Evolutionary conservation across 1,140 invertebrate species (phyloP).

Genomic region (Temnothorax longispinosus): DNA sequence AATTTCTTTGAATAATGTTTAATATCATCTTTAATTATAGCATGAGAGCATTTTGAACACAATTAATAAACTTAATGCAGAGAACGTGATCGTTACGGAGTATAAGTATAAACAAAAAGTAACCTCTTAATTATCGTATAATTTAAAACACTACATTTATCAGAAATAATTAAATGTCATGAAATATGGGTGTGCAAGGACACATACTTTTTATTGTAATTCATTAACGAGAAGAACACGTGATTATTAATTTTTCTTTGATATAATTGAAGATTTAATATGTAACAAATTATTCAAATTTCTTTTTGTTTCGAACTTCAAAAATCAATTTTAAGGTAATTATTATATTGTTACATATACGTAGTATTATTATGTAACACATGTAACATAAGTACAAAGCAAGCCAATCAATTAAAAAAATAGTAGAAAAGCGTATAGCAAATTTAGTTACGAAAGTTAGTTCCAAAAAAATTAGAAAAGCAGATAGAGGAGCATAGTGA

Average conservation of each 20-base stretch:
- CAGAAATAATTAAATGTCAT: neutral
- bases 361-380: neutral
- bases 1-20: slow-evolving; percentile 14
- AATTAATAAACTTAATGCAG: neutral
- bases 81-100: neutral
- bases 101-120: neutral
- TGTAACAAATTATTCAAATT: neutral
- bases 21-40: slow-evolving; percentile 43
- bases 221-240: neutral
- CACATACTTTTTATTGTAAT: neutral
- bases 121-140: neutral
- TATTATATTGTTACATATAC: neutral
- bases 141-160: neutral
- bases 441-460: neutral
- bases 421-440: too few relatives aligned
- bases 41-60: slow-evolving; percentile 23
- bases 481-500: neutral
- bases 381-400: neutral
- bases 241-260: neutral
- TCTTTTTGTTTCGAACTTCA: neutral
- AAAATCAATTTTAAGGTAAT: neutral
- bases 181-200: neutral
- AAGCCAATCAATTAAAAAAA: neutral
- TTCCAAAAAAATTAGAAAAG: neutral
- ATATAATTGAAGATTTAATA: slow-evolving; percentile 1